phyloP scores from a whole-genome alignment of 2,113 vertebrate species.

The Typhlomys cinereus region DNA sequence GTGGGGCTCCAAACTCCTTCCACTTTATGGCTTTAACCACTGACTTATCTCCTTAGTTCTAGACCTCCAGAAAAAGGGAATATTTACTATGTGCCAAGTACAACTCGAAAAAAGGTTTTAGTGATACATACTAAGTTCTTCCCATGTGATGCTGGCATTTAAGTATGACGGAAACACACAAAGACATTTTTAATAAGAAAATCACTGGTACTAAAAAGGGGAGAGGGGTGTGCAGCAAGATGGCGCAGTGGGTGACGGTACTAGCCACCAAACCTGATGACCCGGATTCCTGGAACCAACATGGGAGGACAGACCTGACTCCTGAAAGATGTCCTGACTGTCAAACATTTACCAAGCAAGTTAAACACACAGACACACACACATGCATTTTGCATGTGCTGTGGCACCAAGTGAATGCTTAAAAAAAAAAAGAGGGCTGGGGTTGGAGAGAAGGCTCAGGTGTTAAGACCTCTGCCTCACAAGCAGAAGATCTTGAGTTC shows the following conservation, averaged over 20 bases:
- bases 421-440: too few relatives aligned
- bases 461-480: too few relatives aligned
- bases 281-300: neutral
- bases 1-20: too few relatives aligned
- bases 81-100: neutral
- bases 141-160: constrained; percentile 1
- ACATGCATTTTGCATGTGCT: too few relatives aligned
- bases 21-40: too few relatives aligned
- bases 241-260: neutral
- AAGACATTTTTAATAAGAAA: neutral
- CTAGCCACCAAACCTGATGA: neutral
- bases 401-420: too few relatives aligned
- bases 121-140: constrained; percentile 18
- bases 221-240: neutral
- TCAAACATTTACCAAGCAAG: too few relatives aligned
- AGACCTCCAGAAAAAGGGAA: constrained; percentile 8
- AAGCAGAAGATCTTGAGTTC: too few relatives aligned
- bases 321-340: neutral
- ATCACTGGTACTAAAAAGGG: neutral
- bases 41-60: neutral
- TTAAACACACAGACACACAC: too few relatives aligned
- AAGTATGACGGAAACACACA: neutral
- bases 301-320: neutral
- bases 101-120: neutral
- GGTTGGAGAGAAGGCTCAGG: too few relatives aligned